Conservation (phyloP, 2,797 vertebrate genomes). For the Characodon lateralis region DNA sequence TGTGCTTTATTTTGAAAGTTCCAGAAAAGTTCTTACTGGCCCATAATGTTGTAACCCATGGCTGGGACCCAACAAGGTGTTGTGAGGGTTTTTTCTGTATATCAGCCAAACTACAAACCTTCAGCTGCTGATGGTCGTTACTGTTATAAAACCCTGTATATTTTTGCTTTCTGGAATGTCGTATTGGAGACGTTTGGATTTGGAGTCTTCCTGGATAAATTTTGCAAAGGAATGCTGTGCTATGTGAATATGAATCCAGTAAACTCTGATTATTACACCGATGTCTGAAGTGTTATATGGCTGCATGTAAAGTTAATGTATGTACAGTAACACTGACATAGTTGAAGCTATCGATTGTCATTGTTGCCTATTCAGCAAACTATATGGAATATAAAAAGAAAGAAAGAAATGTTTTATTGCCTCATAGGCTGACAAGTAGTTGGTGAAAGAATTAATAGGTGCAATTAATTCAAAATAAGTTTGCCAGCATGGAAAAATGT, state of each 20-base stretch:
- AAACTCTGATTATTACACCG: conserved; percentile 5
- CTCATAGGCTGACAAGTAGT: neutral
- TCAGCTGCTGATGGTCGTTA: conserved; percentile 42
- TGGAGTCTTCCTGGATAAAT: rapidly evolving
- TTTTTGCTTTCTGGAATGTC: conserved; percentile 42
- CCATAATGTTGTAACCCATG: no score
- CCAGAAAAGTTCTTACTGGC: no score
- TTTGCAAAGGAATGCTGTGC: conserved; percentile 29
- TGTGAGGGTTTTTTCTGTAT: conserved; percentile 47
- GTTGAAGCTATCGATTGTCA: neutral
- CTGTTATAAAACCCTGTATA: conserved; percentile 54
- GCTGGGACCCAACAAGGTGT: conserved; percentile 24
- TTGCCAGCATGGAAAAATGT: neutral
- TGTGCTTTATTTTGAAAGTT: no score
- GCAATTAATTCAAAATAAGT: neutral
- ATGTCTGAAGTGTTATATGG: conserved; percentile 10
- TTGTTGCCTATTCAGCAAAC: neutral
- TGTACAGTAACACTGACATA: neutral
- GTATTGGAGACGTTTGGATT: neutral
- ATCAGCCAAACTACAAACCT: conserved; percentile 54
- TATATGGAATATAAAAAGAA: neutral
- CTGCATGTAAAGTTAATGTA: neutral
- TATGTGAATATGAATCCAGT: conserved; percentile 12
- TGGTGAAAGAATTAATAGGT: neutral
- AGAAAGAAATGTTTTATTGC: neutral